phyloP scores from a whole-genome alignment of 2,797 vertebrate genomes.

The Coregonus sp. region DNA sequence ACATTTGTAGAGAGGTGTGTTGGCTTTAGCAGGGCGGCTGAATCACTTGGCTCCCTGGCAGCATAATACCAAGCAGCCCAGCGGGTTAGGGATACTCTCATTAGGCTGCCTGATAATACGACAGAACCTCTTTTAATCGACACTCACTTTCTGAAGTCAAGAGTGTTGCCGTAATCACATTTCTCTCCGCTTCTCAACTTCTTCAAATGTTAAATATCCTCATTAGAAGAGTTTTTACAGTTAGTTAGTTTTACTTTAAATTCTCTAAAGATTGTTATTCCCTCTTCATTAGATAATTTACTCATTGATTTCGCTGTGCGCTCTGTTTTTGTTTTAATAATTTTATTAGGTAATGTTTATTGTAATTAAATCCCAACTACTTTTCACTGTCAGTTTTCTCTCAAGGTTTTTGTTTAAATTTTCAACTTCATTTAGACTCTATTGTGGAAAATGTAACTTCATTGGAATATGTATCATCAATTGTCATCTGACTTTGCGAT shows the following conservation, averaged over 20 bases:
- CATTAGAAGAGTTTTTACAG: conserved; percentile 49
- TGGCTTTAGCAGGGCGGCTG: conserved; percentile 32
- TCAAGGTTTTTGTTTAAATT: conserved; percentile 26
- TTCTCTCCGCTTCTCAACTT: conserved; percentile 41
- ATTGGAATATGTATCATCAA: conserved; percentile 15
- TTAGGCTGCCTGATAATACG: conserved; percentile 56
- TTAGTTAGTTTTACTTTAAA: conserved; percentile 9
- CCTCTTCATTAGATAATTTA: conserved; percentile 43
- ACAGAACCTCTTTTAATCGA: conserved; percentile 51
- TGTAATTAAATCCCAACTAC: conserved; percentile 41
- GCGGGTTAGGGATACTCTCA: conserved; percentile 45
- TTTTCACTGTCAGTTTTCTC: conserved; percentile 22
- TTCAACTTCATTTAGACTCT: conserved; percentile 8
- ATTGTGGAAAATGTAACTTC: conserved; percentile 26
- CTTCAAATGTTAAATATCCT: conserved; percentile 51
- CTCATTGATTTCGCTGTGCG: conserved; percentile 33
- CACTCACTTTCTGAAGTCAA: conserved; percentile 43
- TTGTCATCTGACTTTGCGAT: conserved; percentile 8
- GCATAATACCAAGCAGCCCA: conserved; percentile 42
- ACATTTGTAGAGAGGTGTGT: conserved; percentile 41
- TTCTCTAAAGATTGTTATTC: conserved; percentile 29
- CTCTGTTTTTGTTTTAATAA: conserved; percentile 27
- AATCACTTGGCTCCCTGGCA: conserved; percentile 59
- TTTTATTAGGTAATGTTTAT: conserved; percentile 22
- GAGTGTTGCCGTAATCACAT: conserved; percentile 47